A percentile compares a stretch with the other conserved stretches of the same genome.
phyloP scores from a whole-genome alignment of 2,888 invertebrate species.

The Tipula confusa region DNA sequence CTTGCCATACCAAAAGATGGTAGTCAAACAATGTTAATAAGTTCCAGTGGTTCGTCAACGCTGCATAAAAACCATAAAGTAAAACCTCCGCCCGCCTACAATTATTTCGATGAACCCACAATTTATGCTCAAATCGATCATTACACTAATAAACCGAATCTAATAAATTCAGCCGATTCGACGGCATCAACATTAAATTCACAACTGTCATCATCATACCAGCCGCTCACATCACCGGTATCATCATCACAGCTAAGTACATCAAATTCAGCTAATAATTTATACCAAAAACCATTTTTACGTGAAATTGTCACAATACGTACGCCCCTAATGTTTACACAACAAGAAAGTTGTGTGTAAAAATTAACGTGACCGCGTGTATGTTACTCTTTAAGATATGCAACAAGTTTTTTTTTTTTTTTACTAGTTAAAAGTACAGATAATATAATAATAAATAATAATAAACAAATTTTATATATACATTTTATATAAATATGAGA shows the following conservation, averaged over 20 bases:
- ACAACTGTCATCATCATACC: slow-evolving; percentile 41
- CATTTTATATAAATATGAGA: not conserved
- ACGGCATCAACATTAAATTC: slow-evolving; percentile 43
- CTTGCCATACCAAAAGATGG: slow-evolving; percentile 42
- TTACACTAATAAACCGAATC: slow-evolving; percentile 51
- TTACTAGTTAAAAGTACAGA: not conserved
- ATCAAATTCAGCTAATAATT: slow-evolving; percentile 14
- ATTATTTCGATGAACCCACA: slow-evolving; percentile 60
- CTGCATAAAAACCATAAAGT: slow-evolving; percentile 30
- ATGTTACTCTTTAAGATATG: not conserved
- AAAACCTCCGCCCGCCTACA: slow-evolving; percentile 46
- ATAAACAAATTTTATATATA: not conserved
- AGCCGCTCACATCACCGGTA: slow-evolving; percentile 50
- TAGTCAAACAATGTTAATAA: slow-evolving; percentile 35
- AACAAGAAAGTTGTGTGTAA: slow-evolving; percentile 67
- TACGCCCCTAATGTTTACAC: slow-evolving; percentile 63
- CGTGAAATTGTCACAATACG: slow-evolving; percentile 64
- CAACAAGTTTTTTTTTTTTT: slow-evolving; percentile 17
- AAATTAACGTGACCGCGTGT: not conserved
- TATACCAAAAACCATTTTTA: slow-evolving; percentile 45
- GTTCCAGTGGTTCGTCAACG: slow-evolving; percentile 36
- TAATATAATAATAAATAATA: slow-evolving; percentile 26
- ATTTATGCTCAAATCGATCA: slow-evolving; percentile 74
- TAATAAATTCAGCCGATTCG: slow-evolving; percentile 37
- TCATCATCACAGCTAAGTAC: slow-evolving; percentile 38